Evolutionary conservation across 2,797 vertebrate genomes (phyloP).

Genomic region (Threskiornis aethiopicus): DNA sequence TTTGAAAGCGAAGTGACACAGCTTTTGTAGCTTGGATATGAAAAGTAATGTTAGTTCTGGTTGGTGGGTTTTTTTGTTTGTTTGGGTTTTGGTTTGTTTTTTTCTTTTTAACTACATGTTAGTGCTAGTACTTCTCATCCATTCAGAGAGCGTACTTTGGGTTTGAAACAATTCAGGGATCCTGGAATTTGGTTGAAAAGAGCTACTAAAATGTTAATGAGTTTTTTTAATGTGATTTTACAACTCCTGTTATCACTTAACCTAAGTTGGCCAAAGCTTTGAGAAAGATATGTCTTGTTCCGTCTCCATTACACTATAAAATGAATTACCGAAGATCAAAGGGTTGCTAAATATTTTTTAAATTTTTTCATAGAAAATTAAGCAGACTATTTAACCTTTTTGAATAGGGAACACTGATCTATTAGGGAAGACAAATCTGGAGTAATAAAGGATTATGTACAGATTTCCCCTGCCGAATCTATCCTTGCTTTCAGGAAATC

Average conservation of each 20-base stretch:
- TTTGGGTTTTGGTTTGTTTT: neutral
- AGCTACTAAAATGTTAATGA: neutral
- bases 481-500: neutral
- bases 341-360: neutral
- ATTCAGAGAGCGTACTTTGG: neutral
- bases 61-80: neutral
- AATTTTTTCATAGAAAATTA: neutral
- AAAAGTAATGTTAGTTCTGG: neutral
- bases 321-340: neutral
- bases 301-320: neutral
- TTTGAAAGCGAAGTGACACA: constrained; percentile 33
- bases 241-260: neutral
- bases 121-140: neutral
- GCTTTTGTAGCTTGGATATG: neutral
- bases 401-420: neutral
- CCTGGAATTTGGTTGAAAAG: neutral
- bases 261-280: neutral
- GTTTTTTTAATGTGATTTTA: neutral
- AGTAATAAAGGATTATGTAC: neutral
- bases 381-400: neutral
- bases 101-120: accelerated
- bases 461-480: accelerated
- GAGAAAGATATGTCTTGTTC: neutral
- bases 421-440: neutral
- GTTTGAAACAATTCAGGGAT: neutral